Evolutionary conservation across 2,113 vertebrate species (phyloP), one percentile per base, ranked within the genome.

Genomic region (Paracanthobrama guichenoti): DNA sequence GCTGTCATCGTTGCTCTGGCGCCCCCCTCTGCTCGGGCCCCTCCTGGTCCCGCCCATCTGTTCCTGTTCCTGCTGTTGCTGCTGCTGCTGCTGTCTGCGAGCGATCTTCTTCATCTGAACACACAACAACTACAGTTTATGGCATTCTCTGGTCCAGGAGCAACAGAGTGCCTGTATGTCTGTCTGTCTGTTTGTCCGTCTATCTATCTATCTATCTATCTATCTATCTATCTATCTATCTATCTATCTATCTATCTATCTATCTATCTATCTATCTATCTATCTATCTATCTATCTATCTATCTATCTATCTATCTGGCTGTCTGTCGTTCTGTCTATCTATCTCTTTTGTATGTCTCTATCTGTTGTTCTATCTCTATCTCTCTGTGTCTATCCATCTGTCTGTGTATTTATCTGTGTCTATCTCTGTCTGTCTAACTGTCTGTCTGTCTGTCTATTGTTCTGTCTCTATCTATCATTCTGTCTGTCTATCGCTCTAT

Each of bases 61-160:
- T 90, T 96, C 92, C 83, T 97, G 96, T 11, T 96, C 95, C 80
- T 97, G 96, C 85, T 97, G 95, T 85, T 96, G 95, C 87, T 96
- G 95, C 73, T 96, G 87, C 39, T 88, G 88, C 42, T 96, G 96
- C 84, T 97, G 96, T 81, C 96, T 88, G n/a, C 96, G 95, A 53
- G 96, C 96, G 0, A 97, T 96, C 87, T 97, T 97, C 90, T 97
- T 97, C 96, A 97, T 97, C 96, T 97, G 91, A 76, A 79, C 75
- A 86, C 81, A 72, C 60, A 46, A 74, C 24, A 57, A 39, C 39
- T 39, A 42, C 71, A 26, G 12, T 48, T 48, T 26, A 74, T 3
- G 12, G 11, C 12, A 3, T 76, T 0, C 16, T 1, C 73, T 31
- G 14, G 0, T 76, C 26, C 18, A 31, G 24, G 44, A 76, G 20